These are phyloP conservation scores for Otolemur crassicaudatus DNA, from an alignment of 2,797 vertebrate genomes.

Conservation along the genomic window DNA sequence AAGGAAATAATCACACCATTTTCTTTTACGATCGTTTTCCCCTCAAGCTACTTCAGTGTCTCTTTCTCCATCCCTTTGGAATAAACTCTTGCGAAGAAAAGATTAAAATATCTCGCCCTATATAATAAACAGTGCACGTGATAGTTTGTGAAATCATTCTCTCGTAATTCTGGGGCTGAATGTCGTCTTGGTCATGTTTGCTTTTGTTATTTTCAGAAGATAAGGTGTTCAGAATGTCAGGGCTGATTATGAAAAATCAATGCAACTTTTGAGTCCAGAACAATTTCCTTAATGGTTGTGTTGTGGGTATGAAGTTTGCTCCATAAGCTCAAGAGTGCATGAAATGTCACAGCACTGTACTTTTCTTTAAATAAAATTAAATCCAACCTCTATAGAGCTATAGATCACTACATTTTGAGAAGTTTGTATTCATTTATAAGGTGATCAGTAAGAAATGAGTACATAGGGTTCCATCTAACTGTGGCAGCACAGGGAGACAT, in stretches of 20 bases:
- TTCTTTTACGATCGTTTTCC: not conserved
- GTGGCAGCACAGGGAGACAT: not conserved
- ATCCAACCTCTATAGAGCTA: not conserved
- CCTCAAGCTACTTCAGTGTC: not conserved
- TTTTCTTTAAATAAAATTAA: conserved; percentile 66
- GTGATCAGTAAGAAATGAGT: not conserved
- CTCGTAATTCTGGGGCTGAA: not conserved
- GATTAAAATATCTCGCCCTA: not conserved
- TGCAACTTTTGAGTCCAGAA: not conserved
- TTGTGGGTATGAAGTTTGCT: conserved; percentile 59
- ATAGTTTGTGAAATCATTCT: not conserved
- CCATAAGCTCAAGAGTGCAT: conserved; percentile 42
- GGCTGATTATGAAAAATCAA: not conserved
- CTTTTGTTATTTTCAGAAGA: not conserved
- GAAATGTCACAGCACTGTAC: conserved; percentile 29
- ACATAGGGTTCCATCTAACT: not conserved
- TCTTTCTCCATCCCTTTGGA: not conserved
- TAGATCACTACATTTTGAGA: not conserved
- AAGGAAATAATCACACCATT: not conserved
- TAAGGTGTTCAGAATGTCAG: not conserved
- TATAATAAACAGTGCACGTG: not conserved
- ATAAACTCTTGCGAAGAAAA: not conserved
- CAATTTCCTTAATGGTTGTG: conserved; percentile 48
- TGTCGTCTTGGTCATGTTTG: not conserved
- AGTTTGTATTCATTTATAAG: not conserved